Evolutionary conservation across 2,888 invertebrate species (phyloP).

Genomic region (Drosophila bunnanda): DNA sequence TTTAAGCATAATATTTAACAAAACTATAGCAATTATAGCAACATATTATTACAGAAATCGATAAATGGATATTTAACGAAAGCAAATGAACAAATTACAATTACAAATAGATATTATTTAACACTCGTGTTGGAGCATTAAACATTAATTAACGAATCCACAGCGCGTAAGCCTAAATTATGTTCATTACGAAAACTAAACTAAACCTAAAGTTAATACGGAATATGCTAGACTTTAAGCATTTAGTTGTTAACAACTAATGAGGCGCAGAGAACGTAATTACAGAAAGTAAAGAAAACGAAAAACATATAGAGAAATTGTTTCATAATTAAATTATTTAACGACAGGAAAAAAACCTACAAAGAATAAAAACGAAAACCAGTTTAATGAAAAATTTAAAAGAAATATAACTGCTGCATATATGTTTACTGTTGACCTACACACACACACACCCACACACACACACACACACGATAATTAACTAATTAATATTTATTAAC

Average conservation of each 20-base stretch:
- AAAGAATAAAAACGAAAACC: constrained; percentile 41
- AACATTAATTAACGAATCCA: constrained; percentile 61
- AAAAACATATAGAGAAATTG: constrained; percentile 62
- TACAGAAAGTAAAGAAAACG: constrained; percentile 9
- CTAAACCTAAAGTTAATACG: constrained; percentile 48
- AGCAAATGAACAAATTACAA: constrained; percentile 54
- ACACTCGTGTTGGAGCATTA: constrained; percentile 44
- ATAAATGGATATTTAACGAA: constrained; percentile 60
- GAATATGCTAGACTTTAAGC: constrained; percentile 66
- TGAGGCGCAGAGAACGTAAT: constrained; percentile 26
- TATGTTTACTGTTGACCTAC: constrained; percentile 75
- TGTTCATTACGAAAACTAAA: constrained; percentile 58
- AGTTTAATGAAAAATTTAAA: constrained; percentile 56
- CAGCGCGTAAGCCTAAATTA: constrained; percentile 60
- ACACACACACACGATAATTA: constrained; percentile 50
- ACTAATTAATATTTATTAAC: constrained; percentile 71
- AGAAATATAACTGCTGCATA: constrained; percentile 71
- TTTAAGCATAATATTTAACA: constrained; percentile 68
- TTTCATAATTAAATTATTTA: constrained; percentile 72
- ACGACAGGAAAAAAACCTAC: constrained; percentile 38
- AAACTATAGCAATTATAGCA: constrained; percentile 81
- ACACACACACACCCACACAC: constrained; percentile 15
- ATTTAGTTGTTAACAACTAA: constrained; percentile 59
- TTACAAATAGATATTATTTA: constrained; percentile 42
- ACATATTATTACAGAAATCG: constrained; percentile 71